phyloP scores from a whole-genome alignment of 1,140 invertebrate species.

The Hyles euphorbiae region DNA sequence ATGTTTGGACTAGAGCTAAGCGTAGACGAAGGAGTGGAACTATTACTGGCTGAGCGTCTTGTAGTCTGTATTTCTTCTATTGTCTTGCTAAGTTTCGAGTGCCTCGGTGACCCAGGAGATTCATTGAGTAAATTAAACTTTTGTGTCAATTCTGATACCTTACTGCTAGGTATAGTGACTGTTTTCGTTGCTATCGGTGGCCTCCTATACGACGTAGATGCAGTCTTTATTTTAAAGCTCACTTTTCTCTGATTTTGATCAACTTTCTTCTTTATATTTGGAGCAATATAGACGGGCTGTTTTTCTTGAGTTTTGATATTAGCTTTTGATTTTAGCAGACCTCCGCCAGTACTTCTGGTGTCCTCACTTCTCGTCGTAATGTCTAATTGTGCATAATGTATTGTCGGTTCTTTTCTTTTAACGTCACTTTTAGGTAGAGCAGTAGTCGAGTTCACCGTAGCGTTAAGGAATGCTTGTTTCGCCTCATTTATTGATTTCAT shows the following conservation, averaged over 20 bases:
- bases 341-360: slow-evolving; percentile 69
- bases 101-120: slow-evolving; percentile 46
- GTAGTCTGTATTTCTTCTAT: slow-evolving; percentile 58
- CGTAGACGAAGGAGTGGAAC: slow-evolving; percentile 64
- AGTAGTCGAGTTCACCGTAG: slow-evolving; percentile 34
- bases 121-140: slow-evolving; percentile 75
- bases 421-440: slow-evolving; percentile 12
- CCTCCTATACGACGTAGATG: slow-evolving; percentile 50
- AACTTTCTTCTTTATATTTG: slow-evolving; percentile 46
- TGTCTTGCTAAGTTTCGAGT: slow-evolving; percentile 61
- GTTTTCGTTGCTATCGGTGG: slow-evolving; percentile 56
- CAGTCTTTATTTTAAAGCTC: slow-evolving; percentile 73
- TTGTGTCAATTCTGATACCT: slow-evolving; percentile 75
- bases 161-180: slow-evolving; percentile 69
- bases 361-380: slow-evolving; percentile 62
- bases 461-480: slow-evolving; percentile 56
- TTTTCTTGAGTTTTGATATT: slow-evolving; percentile 32
- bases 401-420: slow-evolving; percentile 36
- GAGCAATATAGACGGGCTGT: slow-evolving; percentile 27
- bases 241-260: slow-evolving; percentile 66
- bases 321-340: slow-evolving; percentile 29
- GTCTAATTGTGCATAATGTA: slow-evolving; percentile 67
- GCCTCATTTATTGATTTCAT: slow-evolving; percentile 52
- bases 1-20: slow-evolving; percentile 68
- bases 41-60: slow-evolving; percentile 52